Evolutionary conservation across 2,797 vertebrate genomes (phyloP), one percentile per base, ranked within the genome.

Genomic region (Tolypeutes matacus): DNA sequence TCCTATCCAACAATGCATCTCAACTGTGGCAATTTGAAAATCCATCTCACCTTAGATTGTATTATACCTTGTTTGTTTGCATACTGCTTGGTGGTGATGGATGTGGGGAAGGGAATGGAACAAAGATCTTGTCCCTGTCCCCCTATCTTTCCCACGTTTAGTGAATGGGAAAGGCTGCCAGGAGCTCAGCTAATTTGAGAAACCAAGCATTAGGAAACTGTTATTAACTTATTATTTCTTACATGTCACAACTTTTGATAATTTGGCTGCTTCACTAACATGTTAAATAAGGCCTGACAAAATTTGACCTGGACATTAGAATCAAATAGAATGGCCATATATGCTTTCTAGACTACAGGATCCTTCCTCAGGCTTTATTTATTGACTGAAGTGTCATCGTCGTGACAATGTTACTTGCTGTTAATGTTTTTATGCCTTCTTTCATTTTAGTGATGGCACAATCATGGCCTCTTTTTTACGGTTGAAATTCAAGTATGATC

Each of bases 251-350:
- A 20, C n/a, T 90, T 82, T 83, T 65, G 15, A 76, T 80, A 93
- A 93, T 86, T 60, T 93, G 60, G 91, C 39, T 72, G 62, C 27
- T 70, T 7, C 15, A 93, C 6, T 82, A 42, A 82, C 31, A 29
- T 92, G 64, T 81, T 88, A 82, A 1, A 21, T 62, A 92, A 93
- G 49, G 21, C 12, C 13, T 87, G 21, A 49, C 23, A 72, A 80
- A 94, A 92, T 82, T 75, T 86, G 42, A 80, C 27, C 21, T 65
- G 25, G 15, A 20, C 76, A 1, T 90, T 92, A 78, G 69, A 78
- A 80, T 78, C 70, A 65, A 42, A 64, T 67, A 34, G 34, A 83
- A 70, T 69, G 62, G 27, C 60, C 36, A 15, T 67, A 34, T 85
- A 20, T 49, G 10, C 72, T 77, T 85, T 64, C 51, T 82, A 70